phyloP scores from a whole-genome alignment of 2,113 vertebrate species.

The Chrysochloris asiatica region DNA sequence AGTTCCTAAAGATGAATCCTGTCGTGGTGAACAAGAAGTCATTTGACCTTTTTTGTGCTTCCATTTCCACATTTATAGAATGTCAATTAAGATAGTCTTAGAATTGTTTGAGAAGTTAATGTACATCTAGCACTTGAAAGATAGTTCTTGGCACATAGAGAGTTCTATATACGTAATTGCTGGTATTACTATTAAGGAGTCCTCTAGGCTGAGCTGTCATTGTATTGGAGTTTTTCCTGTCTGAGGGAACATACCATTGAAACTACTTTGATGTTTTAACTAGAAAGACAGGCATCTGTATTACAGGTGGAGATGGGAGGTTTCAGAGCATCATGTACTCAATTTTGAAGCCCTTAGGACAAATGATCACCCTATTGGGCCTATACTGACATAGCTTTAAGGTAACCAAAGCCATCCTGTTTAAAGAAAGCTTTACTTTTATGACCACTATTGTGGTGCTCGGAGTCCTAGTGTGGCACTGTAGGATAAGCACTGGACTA shows the following conservation, averaged over 20 bases:
- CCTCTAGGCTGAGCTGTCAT: not conserved
- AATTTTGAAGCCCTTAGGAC: constrained; percentile 3
- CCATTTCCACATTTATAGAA: constrained; percentile 19
- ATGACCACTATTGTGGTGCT: too few species aligned
- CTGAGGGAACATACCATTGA: not conserved
- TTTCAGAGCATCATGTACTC: too few species aligned
- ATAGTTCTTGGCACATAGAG: not conserved
- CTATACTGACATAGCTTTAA: not conserved
- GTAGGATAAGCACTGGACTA: too few species aligned
- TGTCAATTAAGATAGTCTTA: not conserved
- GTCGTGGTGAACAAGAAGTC: not conserved
- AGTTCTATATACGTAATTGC: not conserved
- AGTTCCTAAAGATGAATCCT: not conserved
- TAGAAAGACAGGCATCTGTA: not conserved
- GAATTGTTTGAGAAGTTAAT: not conserved
- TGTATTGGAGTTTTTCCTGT: not conserved
- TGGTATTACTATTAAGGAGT: not conserved
- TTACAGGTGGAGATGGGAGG: not conserved
- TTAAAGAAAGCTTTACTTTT: too few species aligned
- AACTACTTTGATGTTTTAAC: not conserved
- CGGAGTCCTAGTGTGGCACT: too few species aligned
- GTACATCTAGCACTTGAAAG: not conserved
- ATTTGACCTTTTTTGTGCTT: constrained; percentile 7
- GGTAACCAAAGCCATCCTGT: constrained; percentile 10
- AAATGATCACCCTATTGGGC: not conserved